Evolutionary conservation across 2,888 invertebrate species (phyloP).

Genomic region (Notodromas monacha): DNA sequence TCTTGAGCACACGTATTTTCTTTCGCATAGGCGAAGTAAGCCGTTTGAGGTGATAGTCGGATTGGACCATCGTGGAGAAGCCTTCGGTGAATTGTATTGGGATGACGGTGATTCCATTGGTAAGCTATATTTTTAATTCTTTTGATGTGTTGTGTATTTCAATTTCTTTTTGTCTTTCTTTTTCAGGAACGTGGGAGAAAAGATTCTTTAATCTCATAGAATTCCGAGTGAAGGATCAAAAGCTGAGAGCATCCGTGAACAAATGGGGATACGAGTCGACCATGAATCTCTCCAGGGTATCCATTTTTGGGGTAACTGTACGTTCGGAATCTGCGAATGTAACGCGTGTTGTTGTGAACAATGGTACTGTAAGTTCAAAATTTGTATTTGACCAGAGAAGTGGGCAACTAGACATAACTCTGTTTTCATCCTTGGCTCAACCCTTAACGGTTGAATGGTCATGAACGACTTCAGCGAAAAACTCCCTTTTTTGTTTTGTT

Average conservation of each 20-base stretch:
- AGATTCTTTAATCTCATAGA: conserved; percentile 23
- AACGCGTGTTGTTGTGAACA: too few relatives aligned
- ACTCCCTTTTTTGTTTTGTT: too few relatives aligned
- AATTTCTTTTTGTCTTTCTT: conserved; percentile 8
- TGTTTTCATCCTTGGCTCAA: too few relatives aligned
- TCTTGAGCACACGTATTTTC: too few relatives aligned
- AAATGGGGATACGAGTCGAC: conserved; percentile 9
- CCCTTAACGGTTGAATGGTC: too few relatives aligned
- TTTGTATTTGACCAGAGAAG: too few relatives aligned
- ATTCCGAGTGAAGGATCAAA: conserved; percentile 15
- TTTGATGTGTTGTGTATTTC: not conserved
- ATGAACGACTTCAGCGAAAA: too few relatives aligned
- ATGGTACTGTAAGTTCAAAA: too few relatives aligned
- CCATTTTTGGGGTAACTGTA: too few relatives aligned
- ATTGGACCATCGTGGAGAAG: conserved; percentile 21
- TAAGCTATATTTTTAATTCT: conserved; percentile 8
- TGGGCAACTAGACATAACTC: too few relatives aligned
- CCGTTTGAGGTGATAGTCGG: conserved; percentile 30
- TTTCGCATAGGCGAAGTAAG: conserved; percentile 26
- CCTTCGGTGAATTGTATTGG: conserved; percentile 36
- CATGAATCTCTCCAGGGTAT: too few relatives aligned
- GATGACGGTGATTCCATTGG: conserved; percentile 41
- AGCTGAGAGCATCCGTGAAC: not conserved
- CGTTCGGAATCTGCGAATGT: too few relatives aligned
- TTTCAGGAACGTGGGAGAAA: conserved; percentile 25